phyloP scores from a whole-genome alignment of 2,113 vertebrate genomes.

The Grantiella picta region DNA sequence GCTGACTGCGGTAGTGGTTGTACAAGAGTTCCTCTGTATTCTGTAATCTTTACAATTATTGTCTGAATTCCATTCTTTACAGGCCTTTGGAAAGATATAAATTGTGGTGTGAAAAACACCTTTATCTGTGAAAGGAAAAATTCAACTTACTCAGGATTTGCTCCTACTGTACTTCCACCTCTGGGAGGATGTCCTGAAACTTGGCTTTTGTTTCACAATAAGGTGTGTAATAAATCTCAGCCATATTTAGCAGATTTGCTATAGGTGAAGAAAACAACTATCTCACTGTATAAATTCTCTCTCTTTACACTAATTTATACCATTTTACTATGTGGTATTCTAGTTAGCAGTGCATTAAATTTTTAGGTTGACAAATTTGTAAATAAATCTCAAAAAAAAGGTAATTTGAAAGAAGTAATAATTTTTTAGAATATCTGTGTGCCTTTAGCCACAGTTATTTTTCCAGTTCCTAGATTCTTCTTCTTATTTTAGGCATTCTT shows the following conservation, averaged over 20 bases:
- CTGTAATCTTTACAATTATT: not conserved
- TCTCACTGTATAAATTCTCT: not conserved
- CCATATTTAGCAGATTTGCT: not conserved
- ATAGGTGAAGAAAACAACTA: not conserved
- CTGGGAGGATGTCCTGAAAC: slow-evolving; percentile 83
- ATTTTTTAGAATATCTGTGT: not conserved
- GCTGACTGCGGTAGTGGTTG: not conserved
- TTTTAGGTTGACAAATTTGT: not conserved
- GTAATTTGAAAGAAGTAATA: not conserved
- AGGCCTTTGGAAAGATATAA: slow-evolving; percentile 93
- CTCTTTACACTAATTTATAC: not conserved
- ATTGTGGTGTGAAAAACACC: slow-evolving; percentile 79
- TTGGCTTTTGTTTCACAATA: slow-evolving; percentile 82
- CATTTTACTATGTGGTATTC: not conserved
- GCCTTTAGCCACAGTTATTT: not conserved
- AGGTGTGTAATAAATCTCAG: slow-evolving; percentile 68
- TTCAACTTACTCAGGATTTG: slow-evolving; percentile 75
- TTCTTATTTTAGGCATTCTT: not conserved
- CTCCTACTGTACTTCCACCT: slow-evolving; percentile 54
- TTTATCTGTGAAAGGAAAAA: slow-evolving; percentile 88
- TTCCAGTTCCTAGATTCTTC: not conserved
- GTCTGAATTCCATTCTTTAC: not conserved
- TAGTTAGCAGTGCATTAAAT: not conserved
- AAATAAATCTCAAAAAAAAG: not conserved
- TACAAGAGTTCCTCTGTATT: not conserved